These are phyloP conservation scores for Heliconius himera DNA, from an alignment of 1,140 invertebrate genomes.

Conservation along the genomic window DNA sequence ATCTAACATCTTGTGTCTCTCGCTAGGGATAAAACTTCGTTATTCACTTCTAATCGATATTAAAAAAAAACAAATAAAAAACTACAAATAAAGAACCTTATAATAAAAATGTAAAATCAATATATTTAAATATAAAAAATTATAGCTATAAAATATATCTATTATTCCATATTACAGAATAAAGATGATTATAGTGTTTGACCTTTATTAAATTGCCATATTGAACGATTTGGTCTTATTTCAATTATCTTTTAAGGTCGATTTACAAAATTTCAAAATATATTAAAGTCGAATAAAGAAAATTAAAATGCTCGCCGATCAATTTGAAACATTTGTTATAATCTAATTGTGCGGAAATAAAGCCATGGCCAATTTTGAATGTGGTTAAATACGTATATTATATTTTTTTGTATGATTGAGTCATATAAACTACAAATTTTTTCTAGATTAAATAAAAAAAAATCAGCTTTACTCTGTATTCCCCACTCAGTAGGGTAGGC, in stretches of 20 bases:
- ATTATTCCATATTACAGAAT: background rate
- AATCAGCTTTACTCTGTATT: no score
- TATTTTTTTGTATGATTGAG: background rate
- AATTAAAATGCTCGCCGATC: constrained; percentile 50
- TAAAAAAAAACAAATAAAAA: no score
- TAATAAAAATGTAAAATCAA: no score
- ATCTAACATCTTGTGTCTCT: no score
- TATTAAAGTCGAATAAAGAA: constrained; percentile 44
- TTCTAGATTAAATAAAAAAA: no score
- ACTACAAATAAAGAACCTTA: no score
- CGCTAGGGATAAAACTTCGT: no score
- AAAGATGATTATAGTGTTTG: constrained; percentile 24
- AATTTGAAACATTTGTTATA: constrained; percentile 44
- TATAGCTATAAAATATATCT: background rate
- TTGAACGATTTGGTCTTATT: constrained; percentile 43
- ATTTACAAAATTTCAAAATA: constrained; percentile 52
- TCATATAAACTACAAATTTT: background rate
- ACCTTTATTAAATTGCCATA: constrained; percentile 50
- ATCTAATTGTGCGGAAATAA: constrained; percentile 32
- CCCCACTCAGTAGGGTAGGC: no score
- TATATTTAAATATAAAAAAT: no score
- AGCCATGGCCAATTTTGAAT: constrained; percentile 22
- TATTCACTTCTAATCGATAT: no score
- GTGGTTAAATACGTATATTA: background rate
- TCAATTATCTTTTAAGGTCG: constrained; percentile 54